phyloP scores from a whole-genome alignment of 2,888 invertebrate species.

The Sylvicola cinctus region DNA sequence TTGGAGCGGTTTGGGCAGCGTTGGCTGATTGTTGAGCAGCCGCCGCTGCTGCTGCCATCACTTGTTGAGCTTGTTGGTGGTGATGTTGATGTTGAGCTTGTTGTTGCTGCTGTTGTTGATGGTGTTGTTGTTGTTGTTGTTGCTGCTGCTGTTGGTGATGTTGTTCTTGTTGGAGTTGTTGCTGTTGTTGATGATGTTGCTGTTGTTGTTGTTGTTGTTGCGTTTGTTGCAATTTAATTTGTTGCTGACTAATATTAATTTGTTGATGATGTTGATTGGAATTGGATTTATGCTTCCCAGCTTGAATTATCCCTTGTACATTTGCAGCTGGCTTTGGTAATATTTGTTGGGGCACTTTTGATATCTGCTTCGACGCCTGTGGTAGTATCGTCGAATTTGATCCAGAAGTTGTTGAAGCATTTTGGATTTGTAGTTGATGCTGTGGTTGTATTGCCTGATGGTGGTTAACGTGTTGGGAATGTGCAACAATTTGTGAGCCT shows the following conservation, averaged over 20 bases:
- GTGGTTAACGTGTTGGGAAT: too few species aligned
- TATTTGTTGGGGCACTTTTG: conserved; percentile 35
- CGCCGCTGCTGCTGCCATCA: conserved; percentile 5
- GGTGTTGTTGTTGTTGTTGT: conserved; percentile 8
- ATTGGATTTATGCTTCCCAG: not conserved
- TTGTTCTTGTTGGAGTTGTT: conserved; percentile 10
- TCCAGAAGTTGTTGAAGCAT: conserved; percentile 1
- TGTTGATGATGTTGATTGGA: not conserved
- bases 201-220: conserved; percentile 10
- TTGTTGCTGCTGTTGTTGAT: too few species aligned
- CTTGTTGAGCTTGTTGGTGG: conserved; percentile 2
- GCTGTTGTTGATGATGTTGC: conserved; percentile 14
- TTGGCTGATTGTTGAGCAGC: conserved; percentile 8
- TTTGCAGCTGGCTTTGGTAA: conserved; percentile 33
- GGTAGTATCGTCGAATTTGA: conserved; percentile 13
- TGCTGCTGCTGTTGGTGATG: conserved; percentile 21
- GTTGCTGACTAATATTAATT: too few species aligned
- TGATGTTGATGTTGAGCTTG: conserved; percentile 4
- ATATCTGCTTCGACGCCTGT: conserved; percentile 16
- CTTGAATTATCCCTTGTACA: too few species aligned
- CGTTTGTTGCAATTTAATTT: not conserved
- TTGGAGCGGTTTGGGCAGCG: conserved; percentile 15
- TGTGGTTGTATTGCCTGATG: conserved; percentile 8
- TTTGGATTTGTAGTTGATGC: conserved; percentile 5
- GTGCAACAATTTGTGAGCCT: conserved; percentile 12